Conservation (phyloP, 2,113 vertebrate genomes). For the Forbesichthys agassizii region DNA sequence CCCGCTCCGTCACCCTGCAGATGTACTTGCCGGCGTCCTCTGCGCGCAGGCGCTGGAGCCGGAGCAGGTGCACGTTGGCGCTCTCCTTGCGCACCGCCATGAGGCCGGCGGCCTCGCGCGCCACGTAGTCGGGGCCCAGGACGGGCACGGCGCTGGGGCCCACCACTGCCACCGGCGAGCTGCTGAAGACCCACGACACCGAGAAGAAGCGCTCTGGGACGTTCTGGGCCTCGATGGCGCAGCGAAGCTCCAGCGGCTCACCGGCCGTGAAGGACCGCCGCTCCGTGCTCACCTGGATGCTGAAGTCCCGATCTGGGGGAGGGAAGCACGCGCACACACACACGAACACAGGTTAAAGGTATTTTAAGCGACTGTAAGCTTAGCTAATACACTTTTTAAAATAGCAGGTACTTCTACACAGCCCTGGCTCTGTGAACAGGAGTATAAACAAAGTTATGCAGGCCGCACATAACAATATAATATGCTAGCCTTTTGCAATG, state of each 20-base stretch:
- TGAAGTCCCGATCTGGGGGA: slow-evolving; percentile 89
- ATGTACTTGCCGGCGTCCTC: slow-evolving; percentile 96
- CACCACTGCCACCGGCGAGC: slow-evolving; percentile 92
- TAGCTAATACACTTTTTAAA: no score
- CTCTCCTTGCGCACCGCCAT: slow-evolving; percentile 91
- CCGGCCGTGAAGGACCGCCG: slow-evolving; percentile 90
- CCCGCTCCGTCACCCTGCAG: slow-evolving; percentile 92
- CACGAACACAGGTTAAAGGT: not conserved
- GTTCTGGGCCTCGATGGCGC: slow-evolving; percentile 93
- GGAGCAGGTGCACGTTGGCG: slow-evolving; percentile 84
- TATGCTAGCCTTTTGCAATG: no score
- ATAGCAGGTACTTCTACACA: no score
- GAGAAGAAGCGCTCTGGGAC: slow-evolving; percentile 93
- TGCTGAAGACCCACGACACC: slow-evolving; percentile 98
- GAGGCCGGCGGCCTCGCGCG: slow-evolving; percentile 86
- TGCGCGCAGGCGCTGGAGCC: slow-evolving; percentile 86
- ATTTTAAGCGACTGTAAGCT: not conserved
- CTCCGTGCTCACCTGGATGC: slow-evolving; percentile 91
- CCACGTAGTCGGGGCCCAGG: slow-evolving; percentile 86
- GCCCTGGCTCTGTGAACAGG: no score
- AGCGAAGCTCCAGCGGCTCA: slow-evolving; percentile 90
- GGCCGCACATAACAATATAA: no score
- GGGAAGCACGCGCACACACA: not conserved
- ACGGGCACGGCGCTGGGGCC: slow-evolving; percentile 89
- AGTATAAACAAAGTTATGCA: no score